A percentile compares a stretch with the other conserved stretches of the same genome.
These are phyloP conservation scores for Stramonita haemastoma DNA, from an alignment of 2,888 invertebrate genomes.

Conservation along the genomic window DNA sequence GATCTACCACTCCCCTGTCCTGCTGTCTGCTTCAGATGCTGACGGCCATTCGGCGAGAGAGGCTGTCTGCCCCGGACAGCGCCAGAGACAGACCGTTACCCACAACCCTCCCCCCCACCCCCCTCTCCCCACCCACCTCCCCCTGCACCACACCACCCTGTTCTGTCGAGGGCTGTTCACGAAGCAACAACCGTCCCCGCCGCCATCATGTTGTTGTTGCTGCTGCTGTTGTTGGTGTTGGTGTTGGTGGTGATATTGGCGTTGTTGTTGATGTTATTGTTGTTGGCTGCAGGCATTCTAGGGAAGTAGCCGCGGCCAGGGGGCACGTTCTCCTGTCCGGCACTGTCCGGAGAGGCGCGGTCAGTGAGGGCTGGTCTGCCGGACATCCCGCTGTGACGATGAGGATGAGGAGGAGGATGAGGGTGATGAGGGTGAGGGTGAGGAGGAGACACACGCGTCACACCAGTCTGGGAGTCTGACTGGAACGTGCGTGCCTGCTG, in stretches of 20 bases:
- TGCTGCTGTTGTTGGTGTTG: background rate
- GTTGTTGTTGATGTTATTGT: background rate
- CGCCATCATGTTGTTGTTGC: background rate
- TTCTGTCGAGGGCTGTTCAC: background rate
- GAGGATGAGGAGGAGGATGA: background rate
- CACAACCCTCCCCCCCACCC: background rate
- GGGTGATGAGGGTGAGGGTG: background rate
- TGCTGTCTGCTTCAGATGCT: background rate
- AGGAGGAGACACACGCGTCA: background rate
- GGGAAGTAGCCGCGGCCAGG: background rate
- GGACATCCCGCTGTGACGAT: background rate
- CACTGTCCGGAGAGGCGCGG: background rate
- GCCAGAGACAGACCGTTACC: background rate
- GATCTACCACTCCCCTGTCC: background rate
- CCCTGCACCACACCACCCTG: background rate
- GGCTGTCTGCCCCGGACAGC: background rate
- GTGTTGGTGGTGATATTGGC: background rate
- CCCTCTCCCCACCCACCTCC: background rate
- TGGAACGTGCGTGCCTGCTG: background rate
- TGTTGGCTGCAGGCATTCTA: background rate
- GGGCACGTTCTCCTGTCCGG: conserved; percentile 38
- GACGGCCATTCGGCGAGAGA: conserved; percentile 4
- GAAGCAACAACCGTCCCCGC: background rate
- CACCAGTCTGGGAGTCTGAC: background rate
- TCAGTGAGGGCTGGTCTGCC: background rate